Conservation (phyloP, 1,140 invertebrate genomes). For the Drosophila simulans region DNA sequence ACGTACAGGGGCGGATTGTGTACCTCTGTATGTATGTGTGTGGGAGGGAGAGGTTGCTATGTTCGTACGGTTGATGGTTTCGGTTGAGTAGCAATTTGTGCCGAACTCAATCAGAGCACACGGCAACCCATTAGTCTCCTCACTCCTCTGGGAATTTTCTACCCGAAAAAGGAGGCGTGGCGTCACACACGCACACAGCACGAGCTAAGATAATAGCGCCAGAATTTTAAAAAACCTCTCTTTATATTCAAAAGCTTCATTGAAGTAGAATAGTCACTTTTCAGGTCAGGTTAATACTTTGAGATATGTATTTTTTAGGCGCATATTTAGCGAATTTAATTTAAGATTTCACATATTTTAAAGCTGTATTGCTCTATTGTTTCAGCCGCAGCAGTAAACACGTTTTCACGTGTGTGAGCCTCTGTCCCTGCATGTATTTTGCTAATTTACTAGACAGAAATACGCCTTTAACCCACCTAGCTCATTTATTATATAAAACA, state of each 20-base stretch:
- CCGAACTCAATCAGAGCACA: constrained; percentile 79
- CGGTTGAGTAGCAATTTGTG: constrained; percentile 48
- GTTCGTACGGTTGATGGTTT: constrained; percentile 40
- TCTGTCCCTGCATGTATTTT: constrained; percentile 77
- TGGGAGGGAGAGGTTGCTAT: constrained; percentile 9
- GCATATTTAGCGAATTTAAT: background rate
- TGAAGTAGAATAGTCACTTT: too few species aligned
- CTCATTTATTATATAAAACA: constrained; percentile 84
- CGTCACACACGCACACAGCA: constrained; percentile 13
- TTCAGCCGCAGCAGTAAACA: constrained; percentile 1
- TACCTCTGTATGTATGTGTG: constrained; percentile 1
- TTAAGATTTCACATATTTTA: background rate
- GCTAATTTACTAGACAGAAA: constrained; percentile 84
- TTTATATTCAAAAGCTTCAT: too few species aligned
- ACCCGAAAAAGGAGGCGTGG: constrained; percentile 40
- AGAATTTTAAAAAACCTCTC: background rate
- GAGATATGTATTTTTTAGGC: background rate
- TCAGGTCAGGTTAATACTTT: too few species aligned
- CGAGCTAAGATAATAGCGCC: background rate
- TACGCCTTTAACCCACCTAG: constrained; percentile 84
- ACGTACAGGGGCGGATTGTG: constrained; percentile 2
- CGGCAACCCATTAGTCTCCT: constrained; percentile 71
- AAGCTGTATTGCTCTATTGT: background rate
- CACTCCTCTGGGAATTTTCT: constrained; percentile 47
- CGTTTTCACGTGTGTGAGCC: constrained; percentile 33